phyloP scores from a whole-genome alignment of 2,888 invertebrate genomes.

The Eustalomyia histrio region DNA sequence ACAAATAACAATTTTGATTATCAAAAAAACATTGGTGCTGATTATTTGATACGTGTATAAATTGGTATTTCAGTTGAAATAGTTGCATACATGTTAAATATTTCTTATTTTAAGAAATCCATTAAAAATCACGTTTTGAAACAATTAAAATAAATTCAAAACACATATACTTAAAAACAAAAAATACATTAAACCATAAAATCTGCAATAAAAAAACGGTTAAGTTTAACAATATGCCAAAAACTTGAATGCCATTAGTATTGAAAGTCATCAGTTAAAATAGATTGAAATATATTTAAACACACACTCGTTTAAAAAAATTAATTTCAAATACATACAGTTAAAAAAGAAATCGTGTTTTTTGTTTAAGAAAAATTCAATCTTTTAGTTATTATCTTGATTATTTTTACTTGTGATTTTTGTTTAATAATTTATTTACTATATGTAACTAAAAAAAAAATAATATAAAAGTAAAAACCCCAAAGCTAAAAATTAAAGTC shows the following conservation, averaged over 20 bases:
- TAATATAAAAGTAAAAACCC: constrained; percentile 1
- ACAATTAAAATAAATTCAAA: constrained; percentile 8
- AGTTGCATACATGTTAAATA: background rate
- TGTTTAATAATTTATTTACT: too few species aligned
- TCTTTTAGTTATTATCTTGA: constrained; percentile 8
- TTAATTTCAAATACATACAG: constrained; percentile 10
- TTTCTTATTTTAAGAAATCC: constrained; percentile 37
- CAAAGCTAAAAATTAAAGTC: constrained; percentile 37
- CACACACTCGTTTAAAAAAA: background rate
- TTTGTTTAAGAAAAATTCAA: background rate
- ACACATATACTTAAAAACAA: constrained; percentile 6
- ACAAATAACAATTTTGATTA: constrained; percentile 3
- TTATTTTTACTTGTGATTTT: background rate
- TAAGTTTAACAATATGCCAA: constrained; percentile 27
- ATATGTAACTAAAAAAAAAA: constrained; percentile 15
- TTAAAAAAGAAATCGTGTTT: background rate
- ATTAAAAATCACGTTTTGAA: constrained; percentile 55
- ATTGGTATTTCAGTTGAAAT: constrained; percentile 29
- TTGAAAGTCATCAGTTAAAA: constrained; percentile 14
- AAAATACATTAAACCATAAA: constrained; percentile 11
- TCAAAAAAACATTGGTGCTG: background rate
- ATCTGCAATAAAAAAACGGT: constrained; percentile 39
- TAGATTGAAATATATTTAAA: background rate
- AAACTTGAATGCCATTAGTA: constrained; percentile 30
- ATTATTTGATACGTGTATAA: constrained; percentile 46